Evolutionary conservation across 2,113 vertebrate genomes (phyloP).

Genomic region (Pagrus major): DNA sequence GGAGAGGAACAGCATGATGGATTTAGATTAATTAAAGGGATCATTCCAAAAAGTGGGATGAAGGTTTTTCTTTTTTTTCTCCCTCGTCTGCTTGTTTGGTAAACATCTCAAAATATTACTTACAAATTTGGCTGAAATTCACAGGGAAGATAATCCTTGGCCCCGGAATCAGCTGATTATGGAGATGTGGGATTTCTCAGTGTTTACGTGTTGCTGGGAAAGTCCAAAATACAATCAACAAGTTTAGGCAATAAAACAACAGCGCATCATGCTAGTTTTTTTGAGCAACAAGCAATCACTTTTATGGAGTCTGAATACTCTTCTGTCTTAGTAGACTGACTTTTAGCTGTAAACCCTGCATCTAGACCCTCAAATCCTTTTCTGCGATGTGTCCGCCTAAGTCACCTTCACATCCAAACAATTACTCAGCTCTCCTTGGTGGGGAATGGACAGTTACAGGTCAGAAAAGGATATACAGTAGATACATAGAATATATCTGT

Average conservation of each 20-base stretch:
- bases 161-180: neutral
- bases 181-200: neutral
- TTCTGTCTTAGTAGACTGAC: neutral
- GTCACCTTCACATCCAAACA: constrained; percentile 2
- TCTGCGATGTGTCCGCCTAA: neutral
- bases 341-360: neutral
- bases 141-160: neutral
- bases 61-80: neutral
- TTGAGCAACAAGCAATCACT: neutral
- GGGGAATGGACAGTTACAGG: neutral
- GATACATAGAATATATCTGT: neutral
- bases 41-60: neutral
- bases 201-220: neutral
- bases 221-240: neutral
- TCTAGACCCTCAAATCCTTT: neutral
- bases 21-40: constrained; percentile 27
- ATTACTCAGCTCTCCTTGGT: neutral
- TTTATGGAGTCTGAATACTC: too few relatives aligned
- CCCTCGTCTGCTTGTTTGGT: neutral
- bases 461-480: neutral
- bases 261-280: neutral
- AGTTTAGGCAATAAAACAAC: neutral
- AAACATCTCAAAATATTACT: neutral
- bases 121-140: neutral
- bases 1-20: constrained; percentile 57